phyloP scores from a whole-genome alignment of 2,888 invertebrate genomes.

The Lasioglossum pauxillum region DNA sequence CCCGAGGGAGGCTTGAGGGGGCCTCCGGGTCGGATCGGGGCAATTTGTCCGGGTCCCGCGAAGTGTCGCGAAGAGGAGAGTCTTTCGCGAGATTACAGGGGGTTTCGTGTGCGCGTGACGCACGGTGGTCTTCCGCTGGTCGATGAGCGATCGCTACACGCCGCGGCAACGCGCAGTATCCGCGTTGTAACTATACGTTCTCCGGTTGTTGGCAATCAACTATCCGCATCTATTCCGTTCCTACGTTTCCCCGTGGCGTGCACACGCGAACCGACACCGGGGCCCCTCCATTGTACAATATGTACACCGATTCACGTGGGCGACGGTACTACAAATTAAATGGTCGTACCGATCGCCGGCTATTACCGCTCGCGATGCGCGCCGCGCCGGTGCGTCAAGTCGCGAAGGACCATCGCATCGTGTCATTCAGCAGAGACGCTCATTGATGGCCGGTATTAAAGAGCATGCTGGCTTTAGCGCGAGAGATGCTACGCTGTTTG shows the following conservation, averaged over 20 bases:
- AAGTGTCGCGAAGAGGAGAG: slow-evolving; percentile 51
- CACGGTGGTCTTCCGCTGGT: slow-evolving; percentile 52
- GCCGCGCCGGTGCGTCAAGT: slow-evolving; percentile 6
- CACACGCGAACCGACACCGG: slow-evolving; percentile 39
- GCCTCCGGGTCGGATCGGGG: slow-evolving; percentile 23
- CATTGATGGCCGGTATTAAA: slow-evolving; percentile 6
- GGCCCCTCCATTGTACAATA: slow-evolving; percentile 34
- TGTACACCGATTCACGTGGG: slow-evolving; percentile 31
- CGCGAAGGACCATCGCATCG: neutral
- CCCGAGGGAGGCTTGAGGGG: neutral
- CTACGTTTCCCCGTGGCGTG: slow-evolving; percentile 53
- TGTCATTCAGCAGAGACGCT: neutral
- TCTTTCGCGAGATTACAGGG: slow-evolving; percentile 49
- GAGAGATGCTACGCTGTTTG: neutral
- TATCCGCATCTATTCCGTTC: slow-evolving; percentile 60
- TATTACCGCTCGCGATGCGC: slow-evolving; percentile 23
- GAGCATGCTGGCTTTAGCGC: neutral
- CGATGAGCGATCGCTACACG: slow-evolving; percentile 68
- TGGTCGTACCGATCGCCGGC: slow-evolving; percentile 24
- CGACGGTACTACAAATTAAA: slow-evolving; percentile 57
- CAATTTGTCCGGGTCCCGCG: slow-evolving; percentile 57
- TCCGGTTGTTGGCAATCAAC: slow-evolving; percentile 64
- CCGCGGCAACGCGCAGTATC: slow-evolving; percentile 55
- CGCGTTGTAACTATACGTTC: slow-evolving; percentile 54
- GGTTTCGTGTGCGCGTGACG: neutral